phyloP scores from a whole-genome alignment of 2,888 invertebrate species.

The Seira musarum region DNA sequence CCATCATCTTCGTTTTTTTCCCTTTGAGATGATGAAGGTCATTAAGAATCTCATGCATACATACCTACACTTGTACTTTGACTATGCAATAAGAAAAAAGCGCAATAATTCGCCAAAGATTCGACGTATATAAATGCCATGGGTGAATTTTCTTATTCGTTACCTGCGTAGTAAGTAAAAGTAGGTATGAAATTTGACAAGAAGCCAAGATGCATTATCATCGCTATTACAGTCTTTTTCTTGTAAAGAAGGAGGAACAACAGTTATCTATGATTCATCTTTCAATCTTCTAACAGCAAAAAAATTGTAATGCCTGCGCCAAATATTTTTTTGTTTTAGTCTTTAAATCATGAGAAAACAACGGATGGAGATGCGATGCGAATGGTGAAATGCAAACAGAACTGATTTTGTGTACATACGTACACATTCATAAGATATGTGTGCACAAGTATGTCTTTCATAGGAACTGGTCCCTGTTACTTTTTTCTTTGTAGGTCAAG shows the following conservation, averaged over 20 bases:
- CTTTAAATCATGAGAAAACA: no score
- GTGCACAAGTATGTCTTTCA: no score
- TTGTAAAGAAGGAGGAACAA: not conserved
- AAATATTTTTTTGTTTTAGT: no score
- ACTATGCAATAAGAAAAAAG: not conserved
- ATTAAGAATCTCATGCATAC: not conserved
- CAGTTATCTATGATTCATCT: not conserved
- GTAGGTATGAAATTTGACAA: slow-evolving; percentile 7
- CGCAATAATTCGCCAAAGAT: not conserved
- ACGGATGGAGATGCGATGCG: no score
- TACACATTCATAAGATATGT: no score
- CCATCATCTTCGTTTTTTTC: not conserved
- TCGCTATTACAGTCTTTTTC: not conserved
- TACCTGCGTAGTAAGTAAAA: not conserved
- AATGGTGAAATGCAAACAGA: no score
- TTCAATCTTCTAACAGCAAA: not conserved
- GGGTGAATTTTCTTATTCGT: not conserved
- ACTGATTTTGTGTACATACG: no score
- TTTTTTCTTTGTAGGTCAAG: no score
- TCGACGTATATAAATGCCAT: not conserved
- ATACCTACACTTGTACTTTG: no score
- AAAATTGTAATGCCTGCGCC: not conserved
- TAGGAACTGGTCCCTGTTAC: no score
- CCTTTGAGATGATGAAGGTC: not conserved
- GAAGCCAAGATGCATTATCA: not conserved